Evolutionary conservation across 2,113 vertebrate genomes (phyloP).

Genomic region (Gulo gulo): DNA sequence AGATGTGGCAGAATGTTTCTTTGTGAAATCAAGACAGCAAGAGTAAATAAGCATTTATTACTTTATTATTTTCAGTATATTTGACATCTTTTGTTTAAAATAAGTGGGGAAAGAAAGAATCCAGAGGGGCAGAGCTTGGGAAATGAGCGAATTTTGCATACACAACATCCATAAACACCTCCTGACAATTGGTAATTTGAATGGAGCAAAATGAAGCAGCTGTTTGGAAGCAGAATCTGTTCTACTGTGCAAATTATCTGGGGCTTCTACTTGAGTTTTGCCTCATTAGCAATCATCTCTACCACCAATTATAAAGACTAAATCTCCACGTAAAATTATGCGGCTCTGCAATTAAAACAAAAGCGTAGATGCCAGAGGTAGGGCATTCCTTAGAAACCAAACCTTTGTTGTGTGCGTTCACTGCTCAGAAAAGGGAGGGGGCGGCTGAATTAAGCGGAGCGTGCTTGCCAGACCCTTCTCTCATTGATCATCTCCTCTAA

Average conservation of each 20-base stretch:
- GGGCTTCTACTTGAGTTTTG: background rate
- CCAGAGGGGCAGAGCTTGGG: no score
- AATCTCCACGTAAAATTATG: background rate
- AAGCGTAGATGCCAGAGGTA: background rate
- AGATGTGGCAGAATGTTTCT: background rate
- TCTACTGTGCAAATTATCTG: background rate
- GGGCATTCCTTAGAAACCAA: background rate
- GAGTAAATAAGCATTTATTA: background rate
- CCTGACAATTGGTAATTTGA: background rate
- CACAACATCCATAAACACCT: fast-evolving
- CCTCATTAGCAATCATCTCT: background rate
- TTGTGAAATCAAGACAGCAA: background rate
- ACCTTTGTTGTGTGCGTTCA: background rate
- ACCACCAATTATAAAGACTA: slow-evolving; percentile 2
- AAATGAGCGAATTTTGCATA: background rate
- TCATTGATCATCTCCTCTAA: background rate
- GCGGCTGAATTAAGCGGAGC: no score
- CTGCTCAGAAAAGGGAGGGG: background rate
- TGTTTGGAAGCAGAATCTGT: background rate
- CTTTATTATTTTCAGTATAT: background rate
- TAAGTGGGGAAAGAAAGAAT: background rate
- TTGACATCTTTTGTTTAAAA: background rate
- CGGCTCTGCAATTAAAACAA: background rate
- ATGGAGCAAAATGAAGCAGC: background rate
- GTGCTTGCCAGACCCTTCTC: fast-evolving